A percentile compares a stretch with the other conserved stretches of the same genome.
Conservation (phyloP, 2,113 vertebrate genomes). For the Pseudolaguvia tuberculata region DNA sequence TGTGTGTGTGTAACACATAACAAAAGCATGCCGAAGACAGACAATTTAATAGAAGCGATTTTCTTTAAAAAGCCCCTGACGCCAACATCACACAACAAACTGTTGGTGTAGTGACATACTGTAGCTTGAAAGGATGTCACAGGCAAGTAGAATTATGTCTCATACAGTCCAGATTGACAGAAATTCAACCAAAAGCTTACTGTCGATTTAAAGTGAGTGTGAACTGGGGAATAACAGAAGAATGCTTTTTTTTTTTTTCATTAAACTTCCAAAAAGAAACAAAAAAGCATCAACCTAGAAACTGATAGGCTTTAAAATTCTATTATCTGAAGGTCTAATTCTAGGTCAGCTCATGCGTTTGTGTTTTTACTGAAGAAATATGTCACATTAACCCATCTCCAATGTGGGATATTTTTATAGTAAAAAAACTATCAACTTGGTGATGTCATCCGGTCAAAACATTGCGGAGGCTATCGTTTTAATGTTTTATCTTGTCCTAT, state of each 20-base stretch:
- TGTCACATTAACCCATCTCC: too few species aligned
- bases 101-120: neutral
- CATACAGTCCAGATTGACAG: neutral
- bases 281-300: constrained; percentile 1
- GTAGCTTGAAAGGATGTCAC: constrained; percentile 13
- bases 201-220: constrained; percentile 25
- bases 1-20: neutral
- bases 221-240: constrained; percentile 17
- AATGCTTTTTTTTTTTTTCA: constrained; percentile 25
- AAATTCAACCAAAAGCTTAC: constrained; percentile 2
- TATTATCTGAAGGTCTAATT: neutral
- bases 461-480: too few species aligned
- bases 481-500: too few species aligned
- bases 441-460: too few species aligned
- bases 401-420: too few species aligned
- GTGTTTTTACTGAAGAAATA: neutral
- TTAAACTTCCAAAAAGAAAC: neutral
- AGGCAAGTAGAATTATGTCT: neutral
- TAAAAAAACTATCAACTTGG: too few species aligned
- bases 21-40: constrained; percentile 14
- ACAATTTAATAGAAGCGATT: constrained; percentile 13
- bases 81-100: neutral
- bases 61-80: neutral
- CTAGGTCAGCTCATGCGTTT: neutral
- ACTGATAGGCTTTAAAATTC: neutral